Evolutionary conservation across 2,797 vertebrate genomes (phyloP), one percentile per base, ranked within the genome.

Genomic region (Tragelaphus eurycerus): DNA sequence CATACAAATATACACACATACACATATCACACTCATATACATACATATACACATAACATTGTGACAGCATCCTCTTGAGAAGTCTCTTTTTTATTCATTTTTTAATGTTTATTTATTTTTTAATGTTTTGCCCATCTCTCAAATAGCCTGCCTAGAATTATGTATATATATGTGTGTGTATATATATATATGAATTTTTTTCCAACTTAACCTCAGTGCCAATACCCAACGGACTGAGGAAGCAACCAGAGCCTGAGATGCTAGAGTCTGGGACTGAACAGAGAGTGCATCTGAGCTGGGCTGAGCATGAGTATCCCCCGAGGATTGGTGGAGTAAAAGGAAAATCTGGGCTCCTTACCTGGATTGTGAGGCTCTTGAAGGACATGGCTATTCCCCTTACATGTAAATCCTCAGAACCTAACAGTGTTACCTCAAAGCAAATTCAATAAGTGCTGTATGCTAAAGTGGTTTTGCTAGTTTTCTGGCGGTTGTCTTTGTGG

Each of bases 181-280:
- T 60, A 7, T 46, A 7, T 46, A 46, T 7, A 46, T 31, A 12
- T 25, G 52, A 2, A 6, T 83, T 64, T 82, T 23, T n/a, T 25
- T 11, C 38, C 57, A 55, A 16, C 12, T 13, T 34, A 14, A 50
- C 17, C 25, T 43, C 62, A 15, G 13, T 11, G 54, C 8, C 34
- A 46, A 0, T 90, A n/a, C 13, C 14, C 62, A 74, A 2, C 0
- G 0, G 34, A 15, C 12, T 16, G 23, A 43, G 64, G 12, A 38
- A 95, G 59, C 71, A 89, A 15, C 38, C 7, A 8, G n/a, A 27
- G 12, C 31, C 10, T 4, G 8, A 34, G 48, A 25, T 14, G 17
- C 43, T 50, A 17, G 52, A 54, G 31, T 60, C 23, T 59, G 31
- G 6, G 14, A 25, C 29, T 31, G 9, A 23, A 38, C 23, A 4